Conservation (phyloP, 2,888 invertebrate genomes). For the Xanthorhoe designata region DNA sequence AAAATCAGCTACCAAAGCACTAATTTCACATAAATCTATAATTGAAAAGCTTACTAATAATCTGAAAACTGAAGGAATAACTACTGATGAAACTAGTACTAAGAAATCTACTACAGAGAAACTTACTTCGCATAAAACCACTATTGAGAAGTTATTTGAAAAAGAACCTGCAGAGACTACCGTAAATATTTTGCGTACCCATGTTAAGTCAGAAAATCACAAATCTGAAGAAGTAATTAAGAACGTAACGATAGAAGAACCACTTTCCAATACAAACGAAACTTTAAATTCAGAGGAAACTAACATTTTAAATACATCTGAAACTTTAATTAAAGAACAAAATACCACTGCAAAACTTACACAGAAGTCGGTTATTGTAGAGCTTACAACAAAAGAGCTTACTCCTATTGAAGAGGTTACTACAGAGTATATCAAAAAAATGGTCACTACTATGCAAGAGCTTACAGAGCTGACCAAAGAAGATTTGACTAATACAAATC, state of each 20-base stretch:
- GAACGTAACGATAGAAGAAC: background rate
- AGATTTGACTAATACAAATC: background rate
- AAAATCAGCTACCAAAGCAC: background rate
- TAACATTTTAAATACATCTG: background rate
- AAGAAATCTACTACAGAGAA: background rate
- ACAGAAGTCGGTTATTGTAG: background rate
- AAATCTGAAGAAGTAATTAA: slow-evolving; percentile 1
- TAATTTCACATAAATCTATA: background rate
- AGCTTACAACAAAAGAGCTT: slow-evolving; percentile 5
- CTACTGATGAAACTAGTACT: background rate
- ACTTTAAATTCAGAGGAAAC: background rate
- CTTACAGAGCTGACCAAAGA: background rate
- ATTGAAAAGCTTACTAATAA: background rate
- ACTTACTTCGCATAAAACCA: background rate
- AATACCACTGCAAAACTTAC: slow-evolving; percentile 3
- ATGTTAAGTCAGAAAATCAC: background rate
- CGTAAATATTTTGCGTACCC: background rate
- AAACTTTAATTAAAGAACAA: background rate
- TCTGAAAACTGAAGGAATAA: background rate
- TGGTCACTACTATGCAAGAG: background rate
- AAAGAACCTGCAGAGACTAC: background rate
- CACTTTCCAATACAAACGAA: background rate
- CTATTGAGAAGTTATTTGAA: background rate
- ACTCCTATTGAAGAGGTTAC: too few relatives aligned
- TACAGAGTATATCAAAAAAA: slow-evolving; percentile 5